Conservation (phyloP, 2,113 vertebrate species). For the Pteropus alecto region DNA sequence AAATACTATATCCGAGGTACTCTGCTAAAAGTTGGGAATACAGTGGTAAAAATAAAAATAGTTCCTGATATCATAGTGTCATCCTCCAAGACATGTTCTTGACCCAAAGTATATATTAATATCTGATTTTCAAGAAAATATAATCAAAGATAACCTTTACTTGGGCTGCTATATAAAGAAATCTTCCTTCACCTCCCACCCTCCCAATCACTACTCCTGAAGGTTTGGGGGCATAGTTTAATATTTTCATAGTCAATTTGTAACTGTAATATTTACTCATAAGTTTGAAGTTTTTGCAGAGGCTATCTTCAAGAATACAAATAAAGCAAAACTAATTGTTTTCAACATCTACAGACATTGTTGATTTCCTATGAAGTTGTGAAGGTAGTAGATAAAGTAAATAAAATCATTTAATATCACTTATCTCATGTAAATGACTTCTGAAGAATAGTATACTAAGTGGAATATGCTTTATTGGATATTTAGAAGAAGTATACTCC, state of each 20-base stretch:
- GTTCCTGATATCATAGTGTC: not conserved
- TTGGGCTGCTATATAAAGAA: not conserved
- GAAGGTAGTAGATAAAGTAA: not conserved
- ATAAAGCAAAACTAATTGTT: not conserved
- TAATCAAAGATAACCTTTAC: not conserved
- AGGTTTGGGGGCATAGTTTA: not conserved
- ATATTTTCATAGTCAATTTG: not conserved
- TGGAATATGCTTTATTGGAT: not conserved
- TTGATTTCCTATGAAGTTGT: not conserved
- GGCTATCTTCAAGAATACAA: not conserved
- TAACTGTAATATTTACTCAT: not conserved
- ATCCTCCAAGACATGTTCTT: not conserved
- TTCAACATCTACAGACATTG: not conserved
- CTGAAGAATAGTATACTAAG: not conserved
- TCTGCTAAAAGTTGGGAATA: not conserved
- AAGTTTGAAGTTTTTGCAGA: not conserved
- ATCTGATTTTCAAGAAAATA: not conserved
- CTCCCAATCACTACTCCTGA: not conserved
- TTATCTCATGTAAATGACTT: not conserved
- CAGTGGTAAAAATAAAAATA: not conserved
- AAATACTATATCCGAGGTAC: not conserved
- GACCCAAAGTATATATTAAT: not conserved
- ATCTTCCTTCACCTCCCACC: accelerated
- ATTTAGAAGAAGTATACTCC: not conserved
- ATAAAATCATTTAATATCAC: not conserved